phyloP scores from a whole-genome alignment of 2,113 vertebrate genomes.

The Hiodon alosoides region DNA sequence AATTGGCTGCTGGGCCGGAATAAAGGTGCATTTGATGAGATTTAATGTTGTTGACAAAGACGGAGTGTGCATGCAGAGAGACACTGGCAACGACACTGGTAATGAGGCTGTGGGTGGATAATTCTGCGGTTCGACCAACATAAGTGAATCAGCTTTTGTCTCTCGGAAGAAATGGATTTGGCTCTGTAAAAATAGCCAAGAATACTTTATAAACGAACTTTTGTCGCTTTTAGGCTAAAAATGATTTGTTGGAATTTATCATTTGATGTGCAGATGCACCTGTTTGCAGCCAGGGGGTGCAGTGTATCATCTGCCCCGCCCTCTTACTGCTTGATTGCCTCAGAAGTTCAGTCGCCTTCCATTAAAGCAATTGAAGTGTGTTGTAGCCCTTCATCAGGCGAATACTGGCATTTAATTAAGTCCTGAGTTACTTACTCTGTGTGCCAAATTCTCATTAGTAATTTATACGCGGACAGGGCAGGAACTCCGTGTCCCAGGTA shows the following conservation, averaged over 20 bases:
- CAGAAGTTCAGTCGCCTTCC: slow-evolving; percentile 79
- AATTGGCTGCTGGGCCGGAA: slow-evolving; percentile 14
- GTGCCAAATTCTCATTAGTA: slow-evolving; percentile 71
- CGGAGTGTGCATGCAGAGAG: slow-evolving; percentile 5
- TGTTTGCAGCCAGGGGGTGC: too few species aligned
- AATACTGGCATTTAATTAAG: slow-evolving; percentile 82
- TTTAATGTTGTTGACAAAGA: slow-evolving; percentile 33
- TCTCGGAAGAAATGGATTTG: neutral
- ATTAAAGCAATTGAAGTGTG: slow-evolving; percentile 80
- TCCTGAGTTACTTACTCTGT: slow-evolving; percentile 58
- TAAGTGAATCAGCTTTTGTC: slow-evolving; percentile 17
- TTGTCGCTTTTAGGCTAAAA: too few species aligned
- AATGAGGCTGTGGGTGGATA: slow-evolving; percentile 7
- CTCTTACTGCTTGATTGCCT: slow-evolving; percentile 69
- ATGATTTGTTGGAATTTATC: too few species aligned
- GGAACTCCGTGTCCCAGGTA: slow-evolving; percentile 28
- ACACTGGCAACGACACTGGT: neutral
- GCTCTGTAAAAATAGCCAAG: neutral
- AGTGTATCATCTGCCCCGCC: slow-evolving; percentile 17
- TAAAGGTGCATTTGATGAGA: slow-evolving; percentile 40
- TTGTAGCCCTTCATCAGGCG: slow-evolving; percentile 77
- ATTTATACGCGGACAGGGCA: slow-evolving; percentile 73
- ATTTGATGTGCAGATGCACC: too few species aligned
- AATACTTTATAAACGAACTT: too few species aligned
- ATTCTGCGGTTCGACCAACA: slow-evolving; percentile 8